Evolutionary conservation across 2,888 invertebrate genomes (phyloP).

Genomic region (Caenorhabditis angaria): DNA sequence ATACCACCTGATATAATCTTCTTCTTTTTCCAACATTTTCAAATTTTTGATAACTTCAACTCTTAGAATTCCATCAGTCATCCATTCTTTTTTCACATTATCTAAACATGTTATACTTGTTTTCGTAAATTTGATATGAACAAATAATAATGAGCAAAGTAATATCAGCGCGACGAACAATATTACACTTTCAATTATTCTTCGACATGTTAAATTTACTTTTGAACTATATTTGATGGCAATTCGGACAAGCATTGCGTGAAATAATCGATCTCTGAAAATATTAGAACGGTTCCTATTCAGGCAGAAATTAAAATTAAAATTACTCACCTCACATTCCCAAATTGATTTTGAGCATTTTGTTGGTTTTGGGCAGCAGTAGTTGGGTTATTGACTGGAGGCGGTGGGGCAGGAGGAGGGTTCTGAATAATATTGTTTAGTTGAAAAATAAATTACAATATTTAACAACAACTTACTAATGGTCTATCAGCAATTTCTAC

Average conservation of each 20-base stretch:
- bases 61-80: constrained; percentile 80
- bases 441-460: not conserved
- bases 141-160: constrained; percentile 90
- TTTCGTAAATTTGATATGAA: constrained; percentile 91
- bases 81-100: constrained; percentile 72
- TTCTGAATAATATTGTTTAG: not conserved
- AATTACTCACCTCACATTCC: constrained; percentile 37
- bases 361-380: constrained; percentile 16
- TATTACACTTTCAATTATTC: constrained; percentile 85
- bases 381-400: not conserved
- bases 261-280: constrained; percentile 67
- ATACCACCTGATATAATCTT: constrained; percentile 41
- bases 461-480: not conserved
- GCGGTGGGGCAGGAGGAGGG: constrained; percentile 3
- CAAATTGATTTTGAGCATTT: constrained; percentile 39
- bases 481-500: not conserved
- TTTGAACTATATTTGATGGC: constrained; percentile 90
- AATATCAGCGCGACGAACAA: constrained; percentile 84
- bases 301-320: not conserved
- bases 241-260: constrained; percentile 88
- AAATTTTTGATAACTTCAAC: constrained; percentile 81
- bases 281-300: not conserved
- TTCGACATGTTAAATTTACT: constrained; percentile 83
- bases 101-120: constrained; percentile 92
- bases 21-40: constrained; percentile 50